Percentiles rank a stretch among this genome's conserved stretches.
Evolutionary conservation across 2,113 vertebrate species (phyloP).

Genomic region (Cichladusa arquata): DNA sequence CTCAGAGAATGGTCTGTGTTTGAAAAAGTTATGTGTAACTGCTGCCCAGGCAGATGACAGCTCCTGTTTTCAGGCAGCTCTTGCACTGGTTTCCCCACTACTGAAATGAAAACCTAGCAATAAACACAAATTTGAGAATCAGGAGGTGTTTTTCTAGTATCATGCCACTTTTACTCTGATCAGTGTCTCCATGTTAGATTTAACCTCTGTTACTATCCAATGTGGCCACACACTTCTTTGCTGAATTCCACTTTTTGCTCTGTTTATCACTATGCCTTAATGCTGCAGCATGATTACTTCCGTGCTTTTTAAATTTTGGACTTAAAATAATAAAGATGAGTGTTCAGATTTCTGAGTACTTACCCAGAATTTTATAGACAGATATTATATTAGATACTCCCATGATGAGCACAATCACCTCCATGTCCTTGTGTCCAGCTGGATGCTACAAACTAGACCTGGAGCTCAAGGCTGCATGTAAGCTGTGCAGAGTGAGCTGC

Average conservation of each 20-base stretch:
- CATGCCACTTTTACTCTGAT: background rate
- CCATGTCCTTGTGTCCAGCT: background rate
- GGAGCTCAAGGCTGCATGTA: background rate
- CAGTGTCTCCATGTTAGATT: background rate
- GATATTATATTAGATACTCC: background rate
- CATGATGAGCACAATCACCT: background rate
- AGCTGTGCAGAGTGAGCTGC: background rate
- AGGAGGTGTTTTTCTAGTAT: background rate
- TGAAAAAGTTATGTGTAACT: background rate
- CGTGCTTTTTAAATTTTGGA: background rate
- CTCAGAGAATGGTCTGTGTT: background rate
- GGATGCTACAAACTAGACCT: background rate
- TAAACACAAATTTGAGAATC: background rate
- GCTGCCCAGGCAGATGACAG: background rate
- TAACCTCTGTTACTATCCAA: background rate
- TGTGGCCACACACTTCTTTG: background rate
- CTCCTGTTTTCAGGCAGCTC: background rate
- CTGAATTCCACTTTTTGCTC: background rate
- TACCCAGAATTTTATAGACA: background rate
- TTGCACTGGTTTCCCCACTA: background rate
- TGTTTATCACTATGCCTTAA: background rate
- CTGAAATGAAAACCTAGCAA: background rate
- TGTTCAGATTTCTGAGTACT: background rate
- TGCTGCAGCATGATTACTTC: background rate
- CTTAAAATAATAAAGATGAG: background rate